These are phyloP conservation scores for Brachionus asplanchnoidis DNA, from an alignment of 1,140 invertebrate genomes.

Conservation along the genomic window DNA sequence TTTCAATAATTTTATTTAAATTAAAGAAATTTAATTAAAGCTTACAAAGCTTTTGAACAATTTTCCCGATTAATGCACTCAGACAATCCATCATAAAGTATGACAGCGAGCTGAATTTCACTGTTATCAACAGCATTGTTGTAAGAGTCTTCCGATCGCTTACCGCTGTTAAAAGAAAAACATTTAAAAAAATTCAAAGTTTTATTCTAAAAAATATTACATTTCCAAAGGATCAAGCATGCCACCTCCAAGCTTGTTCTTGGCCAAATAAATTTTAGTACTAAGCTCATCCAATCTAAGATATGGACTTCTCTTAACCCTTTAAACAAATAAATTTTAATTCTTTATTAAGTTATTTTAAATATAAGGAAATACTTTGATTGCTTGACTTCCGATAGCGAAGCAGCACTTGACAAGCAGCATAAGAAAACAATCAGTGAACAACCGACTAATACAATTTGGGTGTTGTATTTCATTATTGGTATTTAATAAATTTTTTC, in stretches of 20 bases:
- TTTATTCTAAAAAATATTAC: background rate
- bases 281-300: conserved; percentile 38
- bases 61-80: conserved; percentile 28
- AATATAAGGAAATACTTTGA: background rate
- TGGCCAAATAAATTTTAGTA: conserved; percentile 39
- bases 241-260: conserved; percentile 37
- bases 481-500: background rate
- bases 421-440: conserved; percentile 5
- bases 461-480: conserved; percentile 35
- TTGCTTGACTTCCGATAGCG: background rate
- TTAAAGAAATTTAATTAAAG: background rate
- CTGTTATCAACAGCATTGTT: background rate
- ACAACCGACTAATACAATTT: background rate
- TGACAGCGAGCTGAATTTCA: conserved; percentile 25
- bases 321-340: background rate
- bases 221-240: conserved; percentile 36
- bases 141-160: conserved; percentile 14
- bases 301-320: conserved; percentile 36
- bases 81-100: conserved; percentile 20
- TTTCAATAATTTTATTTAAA: background rate
- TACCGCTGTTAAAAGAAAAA: background rate
- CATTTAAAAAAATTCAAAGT: background rate
- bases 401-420: background rate
- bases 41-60: conserved; percentile 40
- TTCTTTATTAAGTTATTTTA: background rate